Evolutionary conservation across 2,797 vertebrate species (phyloP).

Genomic region (Typhlichthys eigenmanni): DNA sequence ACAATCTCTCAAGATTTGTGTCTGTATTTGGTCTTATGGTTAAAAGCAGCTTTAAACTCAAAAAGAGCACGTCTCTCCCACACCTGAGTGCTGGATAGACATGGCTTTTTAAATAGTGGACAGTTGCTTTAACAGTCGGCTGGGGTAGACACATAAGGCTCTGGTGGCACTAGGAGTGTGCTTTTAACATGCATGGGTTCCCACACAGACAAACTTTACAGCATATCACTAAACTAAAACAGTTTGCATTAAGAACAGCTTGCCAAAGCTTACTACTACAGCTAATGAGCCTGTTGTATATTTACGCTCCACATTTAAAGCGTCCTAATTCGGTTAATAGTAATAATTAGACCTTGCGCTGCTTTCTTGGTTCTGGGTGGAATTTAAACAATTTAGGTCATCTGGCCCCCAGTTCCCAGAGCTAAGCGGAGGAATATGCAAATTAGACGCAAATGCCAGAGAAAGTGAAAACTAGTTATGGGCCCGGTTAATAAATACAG

Average conservation of each 20-base stretch:
- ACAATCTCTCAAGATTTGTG: no score
- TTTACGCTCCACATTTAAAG: constrained; percentile 60
- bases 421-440: constrained; percentile 72
- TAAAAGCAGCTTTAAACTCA: no score
- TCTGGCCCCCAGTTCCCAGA: constrained; percentile 73
- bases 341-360: constrained; percentile 68
- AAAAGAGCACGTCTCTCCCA: no score
- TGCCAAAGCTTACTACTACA: constrained; percentile 31
- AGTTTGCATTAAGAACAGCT: constrained; percentile 16
- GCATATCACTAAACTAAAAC: constrained; percentile 11
- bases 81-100: no score
- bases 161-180: neutral
- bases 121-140: neutral
- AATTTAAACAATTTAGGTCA: constrained; percentile 81
- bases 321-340: constrained; percentile 76
- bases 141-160: no score
- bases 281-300: constrained; percentile 50
- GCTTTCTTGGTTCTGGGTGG: constrained; percentile 61
- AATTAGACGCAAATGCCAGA: constrained; percentile 78
- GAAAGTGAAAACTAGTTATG: constrained; percentile 75
- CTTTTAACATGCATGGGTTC: neutral
- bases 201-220: constrained; percentile 4
- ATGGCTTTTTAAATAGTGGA: no score
- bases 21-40: no score
- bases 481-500: constrained; percentile 76